Base-by-base conservation (phyloP, 1,140 invertebrate species). In the Trichonephila clavipes region DNA sequence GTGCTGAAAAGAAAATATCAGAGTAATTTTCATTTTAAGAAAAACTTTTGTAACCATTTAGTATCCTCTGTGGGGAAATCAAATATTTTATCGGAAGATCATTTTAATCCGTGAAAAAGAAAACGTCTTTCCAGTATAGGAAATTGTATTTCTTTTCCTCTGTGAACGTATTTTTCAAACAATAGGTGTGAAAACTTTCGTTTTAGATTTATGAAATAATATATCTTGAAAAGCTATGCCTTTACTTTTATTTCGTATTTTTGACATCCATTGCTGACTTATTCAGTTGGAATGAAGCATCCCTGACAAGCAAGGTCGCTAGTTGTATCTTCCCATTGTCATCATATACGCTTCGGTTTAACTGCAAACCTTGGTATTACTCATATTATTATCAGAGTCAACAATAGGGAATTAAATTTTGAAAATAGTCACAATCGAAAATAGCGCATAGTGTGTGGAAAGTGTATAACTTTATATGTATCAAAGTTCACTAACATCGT, bases 251-350 rank as follows among this genome's bases (percentile, higher is more conserved):
- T 44, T 34, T 44, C 34, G 21, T 64, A 18, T 40, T 81, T 62
- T 16, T 81, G 89, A 62, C 89, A 82, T 62, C 82, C 61, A 90
- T 90, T 51, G 58, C 21, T 16, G 10, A 24, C 18, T 61, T 61
- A 81, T 82, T 90, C 69, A 81, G 21, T 72, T 21, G 51, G 69
- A 89, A 90, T 44, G 19, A 58, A 61, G 51, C 21, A n/a, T n/a
- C 89, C 66, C 8, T 82, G 72, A 90, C 89, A 82, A 62, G 72
- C 89, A 90, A 90, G 89, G 89, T 1, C 89, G 16, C 21, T 16
- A 58, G 69, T 59, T 40, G 28, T 88, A 24, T 72, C 14, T 61
- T n/a, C 82, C 51, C 18, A 59, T 90, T 89, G 85, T 87, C 1
- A 87, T 77, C 72, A 18, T 89, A 40, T 62, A 34, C n/a, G 24